Base-by-base conservation (phyloP, 2,797 vertebrate genomes). In the Apogon hyalosoma region DNA sequence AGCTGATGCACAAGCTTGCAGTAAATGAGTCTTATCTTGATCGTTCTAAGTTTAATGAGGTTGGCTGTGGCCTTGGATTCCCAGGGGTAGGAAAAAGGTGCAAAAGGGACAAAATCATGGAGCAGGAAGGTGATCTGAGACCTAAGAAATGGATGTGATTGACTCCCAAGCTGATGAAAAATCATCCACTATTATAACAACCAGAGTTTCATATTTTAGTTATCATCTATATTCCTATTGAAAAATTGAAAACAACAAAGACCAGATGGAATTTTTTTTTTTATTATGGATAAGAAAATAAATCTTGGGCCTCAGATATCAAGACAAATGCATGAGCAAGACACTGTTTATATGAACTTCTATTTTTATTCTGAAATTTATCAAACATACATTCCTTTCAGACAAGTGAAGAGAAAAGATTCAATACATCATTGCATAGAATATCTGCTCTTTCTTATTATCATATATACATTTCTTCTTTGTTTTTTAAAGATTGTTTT, bases 1-100 rank as follows among this genome's bases (percentile, higher is more conserved):
- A 86, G 79, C 77, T 84, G 79, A 84, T 79, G 73, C 68, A 77
- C 67, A 81, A 51, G 56, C 58, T 53, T 18, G 28, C 60, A 78
- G 83, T 88, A 90, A 92, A 75, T 85, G 88, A 89, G 74, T 88
- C 81, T 86, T 85, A 87, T 90, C 88, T 82, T 82, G 84, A 87
- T 88, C 82, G 79, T 71, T 84, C 81, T 85, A 85, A 19, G 71
- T 91, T 90, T 90, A 91, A 92, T 90, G 82, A 90, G 68, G 72
- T 80, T 78, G 78, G 79, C 63, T 73, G 64, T 75, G 56, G 70
- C 48, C 38, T 53, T 73, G 72, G 61, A 87, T 87, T 71, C 46
- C 54, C 0, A 4, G 6, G 15, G 75, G 60, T 21, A 70, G 54
- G 67, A 21, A 21, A 65, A 73, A 51, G 6, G 51, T 65, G 56